phyloP scores from a whole-genome alignment of 1,140 invertebrate species.

The Lutraria rhynchaena region DNA sequence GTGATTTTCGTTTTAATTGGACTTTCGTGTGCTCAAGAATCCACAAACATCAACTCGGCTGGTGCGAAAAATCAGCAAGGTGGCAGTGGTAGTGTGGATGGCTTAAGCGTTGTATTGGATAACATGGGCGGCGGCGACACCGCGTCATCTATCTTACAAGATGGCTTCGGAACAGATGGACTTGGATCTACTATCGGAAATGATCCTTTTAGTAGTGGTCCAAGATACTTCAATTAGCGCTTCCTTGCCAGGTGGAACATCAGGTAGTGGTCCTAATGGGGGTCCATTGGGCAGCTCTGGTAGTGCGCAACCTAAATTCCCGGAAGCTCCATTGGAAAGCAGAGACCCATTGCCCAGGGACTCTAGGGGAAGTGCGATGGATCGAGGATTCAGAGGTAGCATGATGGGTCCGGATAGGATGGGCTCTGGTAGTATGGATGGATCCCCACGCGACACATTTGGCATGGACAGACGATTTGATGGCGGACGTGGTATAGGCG shows the following conservation, averaged over 20 bases:
- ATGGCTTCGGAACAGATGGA: not conserved
- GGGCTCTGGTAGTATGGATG: not conserved
- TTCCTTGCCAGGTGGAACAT: not conserved
- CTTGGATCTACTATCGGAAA: not conserved
- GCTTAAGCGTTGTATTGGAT: not conserved
- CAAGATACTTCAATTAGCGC: not conserved
- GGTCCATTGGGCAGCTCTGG: not conserved
- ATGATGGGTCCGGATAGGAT: no score
- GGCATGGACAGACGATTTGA: not conserved
- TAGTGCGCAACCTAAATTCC: no score
- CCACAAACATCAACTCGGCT: not conserved
- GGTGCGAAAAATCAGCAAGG: not conserved
- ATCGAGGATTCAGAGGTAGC: no score
- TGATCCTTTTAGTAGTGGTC: no score
- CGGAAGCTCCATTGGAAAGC: no score
- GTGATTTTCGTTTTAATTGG: conserved; percentile 7
- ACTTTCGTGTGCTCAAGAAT: conserved; percentile 3
- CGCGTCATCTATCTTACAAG: no score
- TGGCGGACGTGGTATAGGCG: not conserved
- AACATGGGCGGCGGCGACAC: not conserved
- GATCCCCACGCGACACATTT: not conserved
- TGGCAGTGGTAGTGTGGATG: not conserved
- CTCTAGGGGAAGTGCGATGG: no score
- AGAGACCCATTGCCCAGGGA: conserved; percentile 13
- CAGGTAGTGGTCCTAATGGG: not conserved